A percentile compares a stretch with the other conserved stretches of the same genome.
Evolutionary conservation across 2,797 vertebrate species (phyloP).

Genomic region (Rhincodon typus): DNA sequence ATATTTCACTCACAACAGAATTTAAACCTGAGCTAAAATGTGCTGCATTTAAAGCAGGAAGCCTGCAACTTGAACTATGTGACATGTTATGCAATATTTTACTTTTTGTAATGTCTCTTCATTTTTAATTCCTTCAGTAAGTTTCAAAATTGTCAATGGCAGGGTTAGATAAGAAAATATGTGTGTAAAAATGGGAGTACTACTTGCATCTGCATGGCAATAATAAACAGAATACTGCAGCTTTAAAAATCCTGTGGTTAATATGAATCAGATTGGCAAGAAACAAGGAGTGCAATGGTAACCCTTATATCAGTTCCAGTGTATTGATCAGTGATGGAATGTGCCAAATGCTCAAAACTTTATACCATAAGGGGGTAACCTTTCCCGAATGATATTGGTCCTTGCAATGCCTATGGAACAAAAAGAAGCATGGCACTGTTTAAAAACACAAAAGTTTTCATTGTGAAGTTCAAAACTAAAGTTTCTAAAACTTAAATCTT

Average conservation of each 20-base stretch:
- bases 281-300: slow-evolving; percentile 15
- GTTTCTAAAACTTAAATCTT: slow-evolving; percentile 40
- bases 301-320: slow-evolving; percentile 14
- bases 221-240: slow-evolving; percentile 32
- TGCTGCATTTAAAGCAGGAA: neutral
- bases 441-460: slow-evolving; percentile 24
- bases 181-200: neutral
- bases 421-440: slow-evolving; percentile 38
- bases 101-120: neutral
- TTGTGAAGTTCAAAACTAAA: slow-evolving; percentile 47
- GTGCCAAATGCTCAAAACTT: slow-evolving; percentile 38
- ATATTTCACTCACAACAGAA: neutral
- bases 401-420: slow-evolving; percentile 53
- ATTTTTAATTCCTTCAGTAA: neutral
- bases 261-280: slow-evolving; percentile 26
- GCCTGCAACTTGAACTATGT: neutral
- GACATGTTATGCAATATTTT: neutral
- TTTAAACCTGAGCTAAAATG: neutral
- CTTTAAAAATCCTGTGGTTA: slow-evolving; percentile 15
- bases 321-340: slow-evolving; percentile 23
- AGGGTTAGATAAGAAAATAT: neutral
- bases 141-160: neutral
- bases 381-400: slow-evolving; percentile 56
- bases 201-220: too few relatives aligned
- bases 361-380: slow-evolving; percentile 57